Evolutionary conservation across 2,888 invertebrate species (phyloP).

Genomic region (Horisme vitalbata): DNA sequence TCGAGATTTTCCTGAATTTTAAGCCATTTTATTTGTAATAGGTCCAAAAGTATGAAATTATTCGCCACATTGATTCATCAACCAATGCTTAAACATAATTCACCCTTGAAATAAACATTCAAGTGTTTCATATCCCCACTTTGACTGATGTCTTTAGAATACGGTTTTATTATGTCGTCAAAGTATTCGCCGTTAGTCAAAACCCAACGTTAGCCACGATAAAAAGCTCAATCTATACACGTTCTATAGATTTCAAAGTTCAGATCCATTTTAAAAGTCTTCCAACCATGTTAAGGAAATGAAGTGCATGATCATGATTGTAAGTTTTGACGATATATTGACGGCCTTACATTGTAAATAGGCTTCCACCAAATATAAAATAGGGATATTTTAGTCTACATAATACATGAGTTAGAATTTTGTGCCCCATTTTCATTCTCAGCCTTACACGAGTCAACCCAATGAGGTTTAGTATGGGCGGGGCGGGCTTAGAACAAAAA

Average conservation of each 20-base stretch:
- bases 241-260: no score
- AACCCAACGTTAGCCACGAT: constrained; percentile 1
- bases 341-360: constrained; percentile 20
- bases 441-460: no score
- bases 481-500: no score
- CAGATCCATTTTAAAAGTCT: no score
- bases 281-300: constrained; percentile 2
- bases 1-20: constrained; percentile 4
- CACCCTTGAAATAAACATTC: constrained; percentile 1
- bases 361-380: constrained; percentile 8
- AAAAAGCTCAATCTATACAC: not conserved
- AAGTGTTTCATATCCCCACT: constrained; percentile 8
- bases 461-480: no score
- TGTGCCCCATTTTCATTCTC: no score
- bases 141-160: constrained; percentile 19
- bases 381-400: no score
- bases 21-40: constrained; percentile 14
- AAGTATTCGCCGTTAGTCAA: not conserved
- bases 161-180: constrained; percentile 15
- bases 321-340: constrained; percentile 27
- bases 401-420: no score
- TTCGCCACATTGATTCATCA: constrained; percentile 11
- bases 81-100: not conserved
- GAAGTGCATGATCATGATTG: no score
- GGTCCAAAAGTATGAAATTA: not conserved